Percentiles rank a stretch among this genome's conserved stretches.
Evolutionary conservation across 2,797 vertebrate species (phyloP).

Genomic region (Ambastaia sidthimunki): DNA sequence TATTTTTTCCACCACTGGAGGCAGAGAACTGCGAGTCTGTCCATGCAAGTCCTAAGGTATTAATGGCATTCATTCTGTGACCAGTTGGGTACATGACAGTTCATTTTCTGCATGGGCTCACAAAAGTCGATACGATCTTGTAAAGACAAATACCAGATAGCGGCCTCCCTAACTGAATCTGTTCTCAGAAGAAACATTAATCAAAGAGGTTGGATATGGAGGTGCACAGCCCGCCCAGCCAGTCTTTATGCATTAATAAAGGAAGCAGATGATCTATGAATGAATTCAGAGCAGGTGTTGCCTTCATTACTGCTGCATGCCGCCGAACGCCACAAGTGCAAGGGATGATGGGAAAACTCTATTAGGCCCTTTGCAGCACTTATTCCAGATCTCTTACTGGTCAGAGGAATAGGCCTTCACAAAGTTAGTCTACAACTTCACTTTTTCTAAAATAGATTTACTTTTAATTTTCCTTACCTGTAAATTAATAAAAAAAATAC

Average conservation of each 20-base stretch:
- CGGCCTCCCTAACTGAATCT: conserved; percentile 75
- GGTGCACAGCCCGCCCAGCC: conserved; percentile 62
- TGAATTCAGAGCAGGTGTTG: conserved; percentile 69
- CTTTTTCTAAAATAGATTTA: conserved; percentile 28
- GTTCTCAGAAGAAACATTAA: conserved; percentile 74
- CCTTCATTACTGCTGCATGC: conserved; percentile 67
- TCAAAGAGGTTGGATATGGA: conserved; percentile 63
- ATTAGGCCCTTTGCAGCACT: conserved; percentile 21
- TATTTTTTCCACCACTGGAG: conserved; percentile 18
- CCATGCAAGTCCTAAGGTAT: conserved; percentile 66
- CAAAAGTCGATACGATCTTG: conserved; percentile 80
- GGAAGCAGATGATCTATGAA: conserved; percentile 75
- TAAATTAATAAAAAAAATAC: conserved; percentile 5
- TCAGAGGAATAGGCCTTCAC: conserved; percentile 1
- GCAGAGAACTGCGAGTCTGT: conserved; percentile 12
- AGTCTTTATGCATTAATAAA: conserved; percentile 77
- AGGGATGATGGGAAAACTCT: conserved; percentile 18
- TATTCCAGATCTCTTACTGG: conserved; percentile 39
- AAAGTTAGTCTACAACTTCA: conserved; percentile 17
- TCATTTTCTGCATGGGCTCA: conserved; percentile 84
- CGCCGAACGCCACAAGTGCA: conserved; percentile 25
- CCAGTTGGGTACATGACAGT: conserved; percentile 75
- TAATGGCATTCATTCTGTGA: conserved; percentile 69
- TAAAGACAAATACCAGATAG: conserved; percentile 82
- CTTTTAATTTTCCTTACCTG: conserved; percentile 21